Base-by-base conservation (phyloP, 2,888 invertebrate genomes). In the Ophion slaviceki region DNA sequence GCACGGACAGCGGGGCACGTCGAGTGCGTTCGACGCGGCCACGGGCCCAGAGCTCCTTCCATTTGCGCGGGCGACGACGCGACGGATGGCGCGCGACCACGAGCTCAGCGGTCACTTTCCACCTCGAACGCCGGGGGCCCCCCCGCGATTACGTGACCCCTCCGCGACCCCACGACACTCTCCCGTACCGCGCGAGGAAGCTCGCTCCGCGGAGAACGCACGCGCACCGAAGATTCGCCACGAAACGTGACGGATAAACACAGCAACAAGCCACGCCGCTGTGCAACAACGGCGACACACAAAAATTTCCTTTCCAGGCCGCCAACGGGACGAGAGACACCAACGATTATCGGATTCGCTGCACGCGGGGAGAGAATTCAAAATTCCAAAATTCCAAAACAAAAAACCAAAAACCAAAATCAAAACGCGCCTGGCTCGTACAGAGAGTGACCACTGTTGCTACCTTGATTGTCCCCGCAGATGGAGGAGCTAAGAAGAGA, bases 401-500 rank as follows among this genome's bases (percentile, higher is more conserved):
- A n/a, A 71, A 57, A 57, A 59, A 32, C 32, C 14, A 75, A 20
- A 67, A 36, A 79, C 20, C 3, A 70, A 64, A 80, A 67, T 47
- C 45, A 53, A 71, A 61, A 61, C 17, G 57, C 62, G 83, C 86
- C 88, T 87, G 83, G 84, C 82, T 82, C 82, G 84, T 85, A 75
- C 77, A 80, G 82, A 87, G 86, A 88, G 89, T 88, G 89, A 89
- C 88, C 88, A 89, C 89, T 90, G 89, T 81, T 90, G 88, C 88
- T 89, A 89, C 90, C 89, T 89, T 90, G 90, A 88, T 88, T 88
- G 88, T 88, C 88, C 92, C 92, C 92, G 93, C 93, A 93, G 94
- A 94, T 94, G 94, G 93, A 91, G 94, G 92, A 90, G 92, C 87
- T 86, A 93, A 92, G 90, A 94, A 94, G 93, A 93, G 92, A 92